These are phyloP conservation scores for Julus scandinavius DNA, from an alignment of 2,888 invertebrate genomes.

Conservation along the genomic window DNA sequence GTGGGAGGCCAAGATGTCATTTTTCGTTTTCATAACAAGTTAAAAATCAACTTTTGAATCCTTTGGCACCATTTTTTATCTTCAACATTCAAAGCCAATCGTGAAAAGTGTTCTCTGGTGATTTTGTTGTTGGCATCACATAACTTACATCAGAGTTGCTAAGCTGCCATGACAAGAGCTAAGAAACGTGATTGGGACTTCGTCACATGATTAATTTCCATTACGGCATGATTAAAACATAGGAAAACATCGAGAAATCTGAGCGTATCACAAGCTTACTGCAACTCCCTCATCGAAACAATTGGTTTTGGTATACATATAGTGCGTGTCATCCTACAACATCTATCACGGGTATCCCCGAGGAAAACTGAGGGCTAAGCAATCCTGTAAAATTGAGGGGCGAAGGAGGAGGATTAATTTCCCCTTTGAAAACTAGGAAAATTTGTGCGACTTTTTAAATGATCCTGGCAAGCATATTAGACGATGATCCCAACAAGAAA, in stretches of 20 bases:
- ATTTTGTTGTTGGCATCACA: background rate
- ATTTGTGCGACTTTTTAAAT: background rate
- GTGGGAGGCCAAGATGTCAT: too few relatives aligned
- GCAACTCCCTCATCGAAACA: slow-evolving; percentile 8
- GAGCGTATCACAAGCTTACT: background rate
- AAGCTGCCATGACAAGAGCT: background rate
- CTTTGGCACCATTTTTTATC: background rate
- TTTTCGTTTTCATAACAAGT: too few relatives aligned
- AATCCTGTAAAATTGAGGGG: background rate
- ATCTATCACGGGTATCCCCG: background rate
- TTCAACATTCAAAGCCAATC: background rate
- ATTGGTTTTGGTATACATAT: background rate
- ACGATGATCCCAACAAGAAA: slow-evolving; percentile 14
- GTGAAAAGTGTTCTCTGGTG: background rate
- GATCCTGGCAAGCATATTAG: slow-evolving; percentile 1
- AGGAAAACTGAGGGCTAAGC: background rate
- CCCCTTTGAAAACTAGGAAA: background rate
- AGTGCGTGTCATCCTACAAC: slow-evolving; percentile 21
- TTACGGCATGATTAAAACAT: slow-evolving; percentile 7
- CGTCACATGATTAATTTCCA: slow-evolving; percentile 14
- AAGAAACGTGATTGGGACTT: background rate
- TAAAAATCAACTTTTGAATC: too few relatives aligned
- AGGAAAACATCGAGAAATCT: background rate
- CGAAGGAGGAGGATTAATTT: background rate
- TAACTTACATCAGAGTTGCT: slow-evolving; percentile 23